Conservation (phyloP, 2,113 vertebrate species). For the Hassar affinis region DNA sequence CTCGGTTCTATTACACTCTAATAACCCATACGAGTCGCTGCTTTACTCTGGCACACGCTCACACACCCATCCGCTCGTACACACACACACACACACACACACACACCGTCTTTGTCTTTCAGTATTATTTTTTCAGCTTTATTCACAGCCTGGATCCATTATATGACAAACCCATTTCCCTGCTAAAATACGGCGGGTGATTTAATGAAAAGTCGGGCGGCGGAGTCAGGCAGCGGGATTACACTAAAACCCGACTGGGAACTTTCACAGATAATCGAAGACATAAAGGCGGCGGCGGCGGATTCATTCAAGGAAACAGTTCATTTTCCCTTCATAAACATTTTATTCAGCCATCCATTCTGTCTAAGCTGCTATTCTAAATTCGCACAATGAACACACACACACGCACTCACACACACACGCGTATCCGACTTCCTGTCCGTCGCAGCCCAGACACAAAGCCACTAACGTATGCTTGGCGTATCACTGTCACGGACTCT, state of each 20-base stretch:
- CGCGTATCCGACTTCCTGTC: not conserved
- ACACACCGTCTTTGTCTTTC: slow-evolving; percentile 46
- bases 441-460: not conserved
- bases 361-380: slow-evolving; percentile 39
- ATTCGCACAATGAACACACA: slow-evolving; percentile 8
- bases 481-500: not conserved
- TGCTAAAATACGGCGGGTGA: slow-evolving; percentile 61
- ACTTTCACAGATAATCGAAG: slow-evolving; percentile 62
- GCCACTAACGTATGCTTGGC: not conserved
- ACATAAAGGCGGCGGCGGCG: slow-evolving; percentile 56
- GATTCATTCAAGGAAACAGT: slow-evolving; percentile 47
- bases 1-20: not conserved
- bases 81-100: not conserved
- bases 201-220: slow-evolving; percentile 66
- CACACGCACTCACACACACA: slow-evolving; percentile 17
- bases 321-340: slow-evolving; percentile 53
- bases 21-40: not conserved
- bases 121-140: slow-evolving; percentile 39
- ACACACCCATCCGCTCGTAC: too few species aligned
- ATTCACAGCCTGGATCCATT: slow-evolving; percentile 59
- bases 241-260: slow-evolving; percentile 62
- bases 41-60: not conserved
- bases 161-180: slow-evolving; percentile 59
- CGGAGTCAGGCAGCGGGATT: slow-evolving; percentile 59
- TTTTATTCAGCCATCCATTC: slow-evolving; percentile 50